Conservation (phyloP, 1,140 invertebrate species). For the Scylla paramamosain region DNA sequence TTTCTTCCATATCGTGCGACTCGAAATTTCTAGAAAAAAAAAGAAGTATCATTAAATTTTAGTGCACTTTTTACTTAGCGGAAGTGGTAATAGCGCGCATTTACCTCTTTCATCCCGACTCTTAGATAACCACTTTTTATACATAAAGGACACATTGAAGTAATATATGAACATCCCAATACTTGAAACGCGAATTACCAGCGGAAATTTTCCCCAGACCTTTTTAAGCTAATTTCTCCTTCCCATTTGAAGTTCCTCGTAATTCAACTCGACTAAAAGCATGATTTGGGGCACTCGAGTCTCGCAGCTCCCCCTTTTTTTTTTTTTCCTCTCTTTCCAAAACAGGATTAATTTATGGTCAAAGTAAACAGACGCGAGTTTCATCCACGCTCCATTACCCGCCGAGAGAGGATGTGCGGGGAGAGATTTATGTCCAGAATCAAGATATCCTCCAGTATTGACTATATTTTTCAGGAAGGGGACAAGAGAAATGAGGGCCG, state of each 20-base stretch:
- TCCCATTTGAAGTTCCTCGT: background rate
- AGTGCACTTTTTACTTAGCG: background rate
- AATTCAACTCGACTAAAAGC: background rate
- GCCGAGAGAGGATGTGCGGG: background rate
- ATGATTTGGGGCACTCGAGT: background rate
- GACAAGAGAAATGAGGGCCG: too few relatives aligned
- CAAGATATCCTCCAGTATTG: background rate
- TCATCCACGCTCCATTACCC: background rate
- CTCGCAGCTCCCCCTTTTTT: background rate
- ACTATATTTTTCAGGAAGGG: background rate
- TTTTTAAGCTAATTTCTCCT: constrained; percentile 2
- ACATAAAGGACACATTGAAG: background rate
- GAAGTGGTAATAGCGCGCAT: background rate
- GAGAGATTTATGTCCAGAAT: background rate
- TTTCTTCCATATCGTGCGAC: background rate
- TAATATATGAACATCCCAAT: background rate
- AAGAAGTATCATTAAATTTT: background rate
- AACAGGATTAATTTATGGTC: background rate
- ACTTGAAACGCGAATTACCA: background rate
- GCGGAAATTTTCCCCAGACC: background rate
- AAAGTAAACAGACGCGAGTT: background rate
- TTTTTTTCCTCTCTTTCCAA: background rate
- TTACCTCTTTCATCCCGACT: background rate
- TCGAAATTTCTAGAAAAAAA: background rate
- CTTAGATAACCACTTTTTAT: background rate